Conservation (phyloP, 2,888 invertebrate genomes). For the Ormyrus rosae region DNA sequence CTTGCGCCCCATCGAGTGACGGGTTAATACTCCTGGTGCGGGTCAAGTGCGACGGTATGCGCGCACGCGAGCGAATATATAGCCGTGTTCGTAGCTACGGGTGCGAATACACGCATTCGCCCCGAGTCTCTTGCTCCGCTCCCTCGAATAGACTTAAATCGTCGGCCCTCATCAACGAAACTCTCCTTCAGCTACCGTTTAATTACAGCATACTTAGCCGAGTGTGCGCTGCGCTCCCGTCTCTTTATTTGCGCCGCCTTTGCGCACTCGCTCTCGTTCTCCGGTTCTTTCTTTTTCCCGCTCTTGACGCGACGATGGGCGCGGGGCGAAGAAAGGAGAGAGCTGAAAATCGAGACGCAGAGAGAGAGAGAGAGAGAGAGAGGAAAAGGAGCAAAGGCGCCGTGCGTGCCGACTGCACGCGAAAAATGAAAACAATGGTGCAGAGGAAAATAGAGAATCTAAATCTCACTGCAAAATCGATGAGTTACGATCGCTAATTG, state of each 20-base stretch:
- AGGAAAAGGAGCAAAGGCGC: not conserved
- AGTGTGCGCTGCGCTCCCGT: conserved; percentile 47
- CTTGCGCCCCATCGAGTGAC: conserved; percentile 54
- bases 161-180: conserved; percentile 70
- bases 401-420: not conserved
- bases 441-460: conserved; percentile 43
- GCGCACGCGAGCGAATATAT: conserved; percentile 15
- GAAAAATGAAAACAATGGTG: conserved; percentile 31
- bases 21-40: conserved; percentile 64
- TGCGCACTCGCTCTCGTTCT: conserved; percentile 20
- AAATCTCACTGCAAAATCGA: conserved; percentile 15
- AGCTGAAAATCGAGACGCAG: conserved; percentile 33
- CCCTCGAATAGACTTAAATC: conserved; percentile 68
- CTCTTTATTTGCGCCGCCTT: conserved; percentile 59
- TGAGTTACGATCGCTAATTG: no score
- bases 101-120: conserved; percentile 59
- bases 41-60: conserved; percentile 63
- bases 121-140: conserved; percentile 44
- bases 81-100: conserved; percentile 46
- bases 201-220: conserved; percentile 66
- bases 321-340: conserved; percentile 22
- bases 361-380: conserved; percentile 7
- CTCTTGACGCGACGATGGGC: conserved; percentile 37
- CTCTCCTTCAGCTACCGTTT: conserved; percentile 70
- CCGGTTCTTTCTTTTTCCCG: conserved; percentile 12